Base-by-base conservation (phyloP, 1,140 invertebrate genomes). In the Prorops nasuta region DNA sequence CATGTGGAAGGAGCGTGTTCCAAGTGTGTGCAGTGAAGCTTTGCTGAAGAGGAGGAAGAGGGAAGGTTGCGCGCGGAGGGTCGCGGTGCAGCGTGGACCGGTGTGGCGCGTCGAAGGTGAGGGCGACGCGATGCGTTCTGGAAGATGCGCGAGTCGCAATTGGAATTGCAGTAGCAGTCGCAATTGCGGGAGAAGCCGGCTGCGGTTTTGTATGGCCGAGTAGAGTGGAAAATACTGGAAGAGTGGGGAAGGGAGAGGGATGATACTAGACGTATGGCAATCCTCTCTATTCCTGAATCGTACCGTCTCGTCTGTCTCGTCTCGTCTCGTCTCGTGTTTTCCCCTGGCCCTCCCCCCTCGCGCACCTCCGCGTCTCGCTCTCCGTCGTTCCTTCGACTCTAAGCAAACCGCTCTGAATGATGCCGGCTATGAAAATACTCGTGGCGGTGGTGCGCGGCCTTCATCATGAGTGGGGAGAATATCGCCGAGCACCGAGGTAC, bases 401-500 rank as follows among this genome's bases (percentile, higher is more conserved):
- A 58, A 57, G 56, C 52, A 60, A 60, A 59, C 61, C 54, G 55
- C 43, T 67, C 64, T 64, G 59, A 64, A 56, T 63, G 66, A 69
- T 71, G 56, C 66, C 47, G 48, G 64, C 61, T 62, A 74, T 72
- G 67, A 74, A 76, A 74, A 74, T 69, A 51, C 51, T 49, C 62
- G 61, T 54, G 53, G 44, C 49, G 45, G 58, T 62, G 55, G 61
- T 64, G 62, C 58, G 47, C 51, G 39, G 39, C 42, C 36, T 39
- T 34, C 40, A 35, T 22, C 14, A 54, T 48, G 46, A 19, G 71
- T 67, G 71, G 73, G 71, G 66, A 55, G 51, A 69, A 71, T 72
- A 74, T 72, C 66, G 66, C 71, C 66, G 65, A 60, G 68, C 64
- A 72, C 68, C 64, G 67, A 56, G 64, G 72, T 74, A 72, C 63